Base-by-base conservation (phyloP, 1,140 invertebrate genomes). In the Paracyclopina nana region DNA sequence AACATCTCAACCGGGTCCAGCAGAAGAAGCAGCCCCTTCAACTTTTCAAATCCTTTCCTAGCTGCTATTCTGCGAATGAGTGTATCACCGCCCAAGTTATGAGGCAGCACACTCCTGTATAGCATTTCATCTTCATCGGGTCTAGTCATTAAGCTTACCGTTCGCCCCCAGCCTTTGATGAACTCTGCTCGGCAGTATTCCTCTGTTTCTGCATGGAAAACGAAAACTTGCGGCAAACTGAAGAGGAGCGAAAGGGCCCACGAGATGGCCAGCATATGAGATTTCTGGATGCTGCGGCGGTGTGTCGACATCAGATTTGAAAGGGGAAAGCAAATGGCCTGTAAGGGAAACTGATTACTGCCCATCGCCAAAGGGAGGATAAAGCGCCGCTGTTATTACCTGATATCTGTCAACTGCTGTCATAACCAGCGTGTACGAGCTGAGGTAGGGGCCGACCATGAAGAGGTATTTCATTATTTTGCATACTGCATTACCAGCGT, bases 301-400 rank as follows among this genome's bases (percentile, higher is more conserved):
- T n/a, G 34, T n/a, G 20, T 38, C 34, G n/a, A 38, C n/a, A 38
- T 16, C 20, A n/a, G 34, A 20, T 38, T 38, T 20, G 14, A n/a
- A n/a, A 38, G 34, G 20, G 34, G 34, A 38, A 38, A 38, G 20
- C 34, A 38, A 38, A 38, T 38, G n/a, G 34, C 20, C n/a, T n/a
- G n/a, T n/a, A n/a, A n/a, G n/a, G n/a, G n/a, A n/a, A n/a, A n/a
- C n/a, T n/a, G n/a, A n/a, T n/a, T n/a, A n/a, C n/a, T n/a, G n/a
- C n/a, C n/a, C n/a, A n/a, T n/a, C n/a, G n/a, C n/a, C n/a, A n/a
- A n/a, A n/a, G n/a, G n/a, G n/a, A n/a, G n/a, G n/a, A n/a, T n/a
- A n/a, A n/a, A n/a, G n/a, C n/a, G n/a, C n/a, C n/a, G n/a, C n/a
- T n/a, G n/a, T n/a, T n/a, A n/a, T n/a, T n/a, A n/a, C n/a, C 20